phyloP scores from a whole-genome alignment of 2,113 vertebrate genomes.

The Panthera leo region DNA sequence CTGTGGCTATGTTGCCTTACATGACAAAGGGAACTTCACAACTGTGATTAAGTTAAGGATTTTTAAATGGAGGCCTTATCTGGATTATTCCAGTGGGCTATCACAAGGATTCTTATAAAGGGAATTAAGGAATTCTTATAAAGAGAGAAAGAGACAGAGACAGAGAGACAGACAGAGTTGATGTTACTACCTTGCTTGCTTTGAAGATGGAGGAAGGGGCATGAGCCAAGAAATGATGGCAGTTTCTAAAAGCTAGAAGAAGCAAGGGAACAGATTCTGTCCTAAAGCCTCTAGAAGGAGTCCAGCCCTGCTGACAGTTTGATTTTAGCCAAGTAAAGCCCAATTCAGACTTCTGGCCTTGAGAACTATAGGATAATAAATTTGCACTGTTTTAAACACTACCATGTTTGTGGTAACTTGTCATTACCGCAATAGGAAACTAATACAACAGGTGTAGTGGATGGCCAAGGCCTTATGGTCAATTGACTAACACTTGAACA shows the following conservation, averaged over 20 bases:
- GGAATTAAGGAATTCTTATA: background rate
- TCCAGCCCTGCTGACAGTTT: background rate
- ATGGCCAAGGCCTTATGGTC: background rate
- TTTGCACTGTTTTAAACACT: background rate
- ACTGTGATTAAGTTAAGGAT: background rate
- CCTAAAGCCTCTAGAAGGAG: background rate
- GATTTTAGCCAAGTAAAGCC: background rate
- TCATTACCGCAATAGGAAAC: background rate
- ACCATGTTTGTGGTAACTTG: background rate
- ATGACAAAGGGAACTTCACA: background rate
- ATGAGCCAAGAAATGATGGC: background rate
- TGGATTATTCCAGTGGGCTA: background rate
- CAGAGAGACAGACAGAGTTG: background rate
- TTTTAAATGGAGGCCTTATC: background rate
- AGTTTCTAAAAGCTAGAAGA: background rate
- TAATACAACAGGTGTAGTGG: background rate
- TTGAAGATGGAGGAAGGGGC: background rate
- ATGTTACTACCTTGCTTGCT: background rate
- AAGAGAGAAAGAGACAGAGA: background rate
- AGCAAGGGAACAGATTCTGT: background rate
- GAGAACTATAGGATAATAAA: background rate
- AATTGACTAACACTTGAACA: background rate
- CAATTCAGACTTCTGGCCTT: background rate
- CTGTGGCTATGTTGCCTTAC: background rate
- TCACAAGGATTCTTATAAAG: background rate